Evolutionary conservation across 1,140 invertebrate genomes (phyloP).

Genomic region (Hestina assimilis): DNA sequence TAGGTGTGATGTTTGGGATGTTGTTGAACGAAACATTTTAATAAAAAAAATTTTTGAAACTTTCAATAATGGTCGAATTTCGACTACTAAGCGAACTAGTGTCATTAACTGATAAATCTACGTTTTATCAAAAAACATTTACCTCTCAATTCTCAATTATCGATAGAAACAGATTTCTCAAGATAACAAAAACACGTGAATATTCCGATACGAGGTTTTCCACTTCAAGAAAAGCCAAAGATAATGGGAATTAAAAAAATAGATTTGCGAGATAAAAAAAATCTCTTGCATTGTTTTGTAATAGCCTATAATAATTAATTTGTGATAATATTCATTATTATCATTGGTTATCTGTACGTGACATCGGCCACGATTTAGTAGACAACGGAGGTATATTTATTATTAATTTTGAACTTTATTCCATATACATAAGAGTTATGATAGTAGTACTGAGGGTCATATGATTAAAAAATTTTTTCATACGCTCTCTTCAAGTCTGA

Average conservation of each 20-base stretch:
- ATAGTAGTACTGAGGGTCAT: neutral
- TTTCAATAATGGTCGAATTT: too few relatives aligned
- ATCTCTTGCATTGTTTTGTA: neutral
- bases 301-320: neutral
- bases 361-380: constrained; percentile 32
- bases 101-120: too few relatives aligned
- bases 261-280: neutral
- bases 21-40: too few relatives aligned
- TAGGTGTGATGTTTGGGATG: too few relatives aligned
- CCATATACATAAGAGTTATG: neutral
- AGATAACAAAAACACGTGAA: too few relatives aligned
- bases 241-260: neutral
- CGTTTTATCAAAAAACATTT: too few relatives aligned
- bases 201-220: too few relatives aligned
- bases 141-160: too few relatives aligned
- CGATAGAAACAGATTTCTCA: too few relatives aligned
- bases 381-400: neutral
- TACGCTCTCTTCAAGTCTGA: constrained; percentile 11
- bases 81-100: too few relatives aligned
- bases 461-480: neutral
- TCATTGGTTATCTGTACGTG: constrained; percentile 46
- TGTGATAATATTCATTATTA: constrained; percentile 22
- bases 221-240: too few relatives aligned
- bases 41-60: too few relatives aligned
- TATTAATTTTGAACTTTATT: constrained; percentile 7